Conservation (phyloP, 2,113 vertebrate genomes). For the Salvelinus namaycush region DNA sequence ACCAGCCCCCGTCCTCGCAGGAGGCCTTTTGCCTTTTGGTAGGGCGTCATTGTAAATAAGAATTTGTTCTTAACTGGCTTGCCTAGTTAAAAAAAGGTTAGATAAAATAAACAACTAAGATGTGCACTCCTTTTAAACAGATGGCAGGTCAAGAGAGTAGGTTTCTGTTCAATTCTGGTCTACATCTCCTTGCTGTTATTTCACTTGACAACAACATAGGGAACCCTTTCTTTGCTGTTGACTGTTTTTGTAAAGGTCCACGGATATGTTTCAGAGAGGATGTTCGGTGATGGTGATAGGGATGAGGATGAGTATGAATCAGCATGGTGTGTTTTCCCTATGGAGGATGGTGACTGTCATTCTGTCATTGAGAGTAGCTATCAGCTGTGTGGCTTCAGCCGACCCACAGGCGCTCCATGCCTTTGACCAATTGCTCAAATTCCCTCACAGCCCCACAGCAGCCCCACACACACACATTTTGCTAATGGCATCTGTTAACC, state of each 20-base stretch:
- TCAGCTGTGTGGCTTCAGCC: not conserved
- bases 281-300: not conserved
- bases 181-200: not conserved
- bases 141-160: not conserved
- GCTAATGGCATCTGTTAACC: not conserved
- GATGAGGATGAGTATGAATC: not conserved
- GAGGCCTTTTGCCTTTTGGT: no score
- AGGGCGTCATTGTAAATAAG: no score
- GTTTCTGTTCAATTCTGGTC: not conserved
- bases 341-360: not conserved
- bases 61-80: no score
- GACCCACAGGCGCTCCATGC: not conserved
- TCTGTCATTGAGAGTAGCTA: not conserved
- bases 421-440: not conserved
- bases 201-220: not conserved
- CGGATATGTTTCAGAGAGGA: not conserved
- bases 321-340: not conserved
- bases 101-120: not conserved
- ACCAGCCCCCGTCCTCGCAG: no score
- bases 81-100: no score
- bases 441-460: not conserved
- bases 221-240: not conserved
- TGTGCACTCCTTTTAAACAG: not conserved
- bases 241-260: not conserved
- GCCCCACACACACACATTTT: not conserved